A percentile compares a stretch with the other conserved stretches of the same genome.
Evolutionary conservation across 2,113 vertebrate species (phyloP).

Genomic region (Ceratotherium simum): DNA sequence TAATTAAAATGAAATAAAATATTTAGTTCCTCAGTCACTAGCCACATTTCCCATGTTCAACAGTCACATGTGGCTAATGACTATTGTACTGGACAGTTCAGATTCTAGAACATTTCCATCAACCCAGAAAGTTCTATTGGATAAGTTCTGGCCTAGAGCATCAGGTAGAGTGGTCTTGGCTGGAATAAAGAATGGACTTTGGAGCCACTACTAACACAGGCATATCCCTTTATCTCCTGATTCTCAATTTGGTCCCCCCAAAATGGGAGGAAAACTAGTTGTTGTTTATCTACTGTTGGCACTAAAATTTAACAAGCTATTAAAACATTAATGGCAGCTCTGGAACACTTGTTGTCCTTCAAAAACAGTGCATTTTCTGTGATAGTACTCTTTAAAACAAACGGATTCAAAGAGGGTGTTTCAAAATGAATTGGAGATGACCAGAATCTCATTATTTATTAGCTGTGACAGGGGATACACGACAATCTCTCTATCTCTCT

Average conservation of each 20-base stretch:
- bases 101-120: neutral
- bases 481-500: neutral
- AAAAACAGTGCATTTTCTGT: neutral
- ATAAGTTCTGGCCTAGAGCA: neutral
- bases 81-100: neutral
- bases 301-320: slow-evolving; percentile 26
- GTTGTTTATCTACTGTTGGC: neutral
- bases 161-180: neutral
- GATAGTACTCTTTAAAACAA: neutral
- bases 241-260: neutral
- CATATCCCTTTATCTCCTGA: neutral
- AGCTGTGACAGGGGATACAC: neutral
- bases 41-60: neutral
- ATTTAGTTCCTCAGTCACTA: neutral
- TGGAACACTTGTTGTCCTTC: neutral
- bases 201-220: neutral
- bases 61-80: neutral
- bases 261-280: neutral
- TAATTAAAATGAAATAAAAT: neutral
- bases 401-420: neutral
- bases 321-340: slow-evolving; percentile 26
- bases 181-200: neutral
- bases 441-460: neutral
- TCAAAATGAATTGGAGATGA: neutral
- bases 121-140: neutral